These are phyloP conservation scores for Mustela lutreola DNA, from an alignment of 2,113 vertebrate genomes.

Conservation along the genomic window DNA sequence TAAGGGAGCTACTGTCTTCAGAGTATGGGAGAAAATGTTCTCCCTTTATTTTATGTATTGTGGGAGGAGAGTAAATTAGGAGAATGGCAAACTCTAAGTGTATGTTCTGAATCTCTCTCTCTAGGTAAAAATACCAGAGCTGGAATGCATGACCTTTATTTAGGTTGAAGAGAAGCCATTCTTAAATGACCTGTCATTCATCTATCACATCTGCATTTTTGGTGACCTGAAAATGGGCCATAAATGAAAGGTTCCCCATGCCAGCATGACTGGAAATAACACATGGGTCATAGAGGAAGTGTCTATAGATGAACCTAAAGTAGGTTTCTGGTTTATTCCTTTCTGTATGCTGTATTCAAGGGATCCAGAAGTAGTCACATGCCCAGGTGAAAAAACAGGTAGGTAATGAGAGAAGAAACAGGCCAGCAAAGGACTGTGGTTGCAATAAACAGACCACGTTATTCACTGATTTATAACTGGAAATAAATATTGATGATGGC, in stretches of 20 bases:
- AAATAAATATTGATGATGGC: neutral
- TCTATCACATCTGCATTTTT: neutral
- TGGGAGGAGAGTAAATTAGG: neutral
- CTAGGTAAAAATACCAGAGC: neutral
- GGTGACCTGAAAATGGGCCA: neutral
- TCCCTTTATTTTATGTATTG: neutral
- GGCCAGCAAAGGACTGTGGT: neutral
- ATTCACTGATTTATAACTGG: neutral
- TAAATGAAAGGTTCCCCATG: neutral
- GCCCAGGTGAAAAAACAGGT: neutral
- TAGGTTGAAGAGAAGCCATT: neutral
- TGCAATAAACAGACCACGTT: neutral
- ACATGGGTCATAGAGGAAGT: neutral
- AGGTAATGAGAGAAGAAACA: neutral
- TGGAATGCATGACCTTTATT: neutral
- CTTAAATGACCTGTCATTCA: neutral
- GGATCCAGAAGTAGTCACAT: neutral
- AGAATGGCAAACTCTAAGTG: neutral
- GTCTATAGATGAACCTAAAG: neutral
- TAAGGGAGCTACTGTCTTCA: neutral
- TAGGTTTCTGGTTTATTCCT: neutral
- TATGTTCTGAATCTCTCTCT: neutral
- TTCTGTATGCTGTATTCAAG: neutral
- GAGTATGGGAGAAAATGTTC: fast-evolving
- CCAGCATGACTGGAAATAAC: neutral